Base-by-base conservation (phyloP, 1,140 invertebrate species). In the Stratiolaelaps scimitus region DNA sequence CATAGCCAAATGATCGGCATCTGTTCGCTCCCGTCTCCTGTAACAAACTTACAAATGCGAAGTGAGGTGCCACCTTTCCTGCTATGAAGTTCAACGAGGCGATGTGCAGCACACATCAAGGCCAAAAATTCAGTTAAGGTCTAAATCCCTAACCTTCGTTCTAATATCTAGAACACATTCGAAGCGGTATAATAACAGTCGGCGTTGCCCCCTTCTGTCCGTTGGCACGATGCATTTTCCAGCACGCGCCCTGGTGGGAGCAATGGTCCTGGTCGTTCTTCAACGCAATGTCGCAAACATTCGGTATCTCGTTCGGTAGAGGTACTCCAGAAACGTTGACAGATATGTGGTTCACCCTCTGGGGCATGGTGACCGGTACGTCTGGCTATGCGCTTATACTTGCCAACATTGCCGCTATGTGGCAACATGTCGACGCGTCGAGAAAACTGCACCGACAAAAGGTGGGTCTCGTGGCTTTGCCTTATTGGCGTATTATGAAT, bases 251-350 rank as follows among this genome's bases (percentile, higher is more conserved):
- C 2, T 60, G 53, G 53, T 60, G 17, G 4, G 53, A 60, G 53
- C 53, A 17, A 10, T 60, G 53, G 53, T 60, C 53, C 17, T 60
- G 53, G 53, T 60, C 53, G 15, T 23, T 60, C 26, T 60, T 60
- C 23, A 60, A 17, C 20, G 23, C 53, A 26, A 23, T 60, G 15
- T 60, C 53, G 26, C 53, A 20, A 15, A 60, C 15, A 17, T 60
- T 60, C 53, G 23, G 23, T 5, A 60, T 60, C 4, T 26, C 26
- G 4, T 60, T 60, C 23, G 23, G 53, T 29, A 17, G 53, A 60
- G 26, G 26, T 15, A 60, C 53, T 15, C 53, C 53, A 6, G 53
- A 60, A 15, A 23, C 2, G 4, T 34, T 60, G 23, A 26, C 10
- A 17, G 53, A 60, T 26, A 17, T 60, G 53, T 60, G 15, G 53